Evolutionary conservation across 2,797 vertebrate genomes (phyloP), one percentile per base, ranked within the genome.

Genomic region (Cichlasoma orientale): DNA sequence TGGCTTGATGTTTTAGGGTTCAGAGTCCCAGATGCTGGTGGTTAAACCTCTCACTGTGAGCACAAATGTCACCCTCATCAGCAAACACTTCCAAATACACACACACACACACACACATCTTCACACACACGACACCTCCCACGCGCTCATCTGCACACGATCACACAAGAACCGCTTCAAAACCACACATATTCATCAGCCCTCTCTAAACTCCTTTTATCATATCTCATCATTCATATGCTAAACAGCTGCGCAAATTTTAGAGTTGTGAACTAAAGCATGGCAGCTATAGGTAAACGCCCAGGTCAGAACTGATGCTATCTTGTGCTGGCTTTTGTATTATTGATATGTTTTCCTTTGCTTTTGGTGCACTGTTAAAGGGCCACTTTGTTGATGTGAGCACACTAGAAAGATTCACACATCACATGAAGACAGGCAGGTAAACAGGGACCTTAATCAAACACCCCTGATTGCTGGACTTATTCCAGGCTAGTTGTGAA

Each of bases 141-240:
- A 93, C 93, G 75, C 87, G 68, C 93, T 93, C 89, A 90, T 94
- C 93, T 91, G 92, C 92, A 94, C 92, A 88, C 56, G 79, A 92
- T 93, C 91, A 90, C 88, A 92, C 87, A 91, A 90, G 79, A 88
- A 92, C 84, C 73, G 69, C 90, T 91, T 94, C 91, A 93, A 92
- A 93, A 92, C 87, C 85, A 84, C 91, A 93, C 83, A 86, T 86
- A 92, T 90, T 95, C 88, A 94, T 90, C 90, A 89, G 81, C 74
- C 58, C 80, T 89, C 88, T 93, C 87, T 75, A 83, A 92, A 87
- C 81, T 89, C 75, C 77, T 91, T 91, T 88, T 81, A 92, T 94
- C 83, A 84, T 76, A 86, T 82, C 78, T 85, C 86, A 86, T 90
- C 75, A 90, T 93, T 94, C 87, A 90, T 84, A 91, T 92, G 90